Percentiles rank a stretch among this genome's conserved stretches.
Conservation (phyloP, 2,888 invertebrate genomes). For the Cephus pygmeus region DNA sequence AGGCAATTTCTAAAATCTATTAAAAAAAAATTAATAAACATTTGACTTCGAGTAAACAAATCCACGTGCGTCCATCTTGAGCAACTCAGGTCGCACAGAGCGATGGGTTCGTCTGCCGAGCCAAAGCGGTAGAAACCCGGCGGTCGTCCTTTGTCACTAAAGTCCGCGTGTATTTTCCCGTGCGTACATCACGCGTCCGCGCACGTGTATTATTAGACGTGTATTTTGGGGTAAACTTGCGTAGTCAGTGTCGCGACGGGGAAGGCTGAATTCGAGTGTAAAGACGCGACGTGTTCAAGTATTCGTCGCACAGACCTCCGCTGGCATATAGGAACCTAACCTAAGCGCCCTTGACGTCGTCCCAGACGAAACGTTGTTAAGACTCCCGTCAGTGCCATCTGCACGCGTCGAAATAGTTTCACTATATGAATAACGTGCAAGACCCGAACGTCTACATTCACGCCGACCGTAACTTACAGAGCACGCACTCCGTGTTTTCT, state of each 20-base stretch:
- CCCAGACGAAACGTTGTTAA: neutral
- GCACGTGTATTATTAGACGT: conserved; percentile 22
- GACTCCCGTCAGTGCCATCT: neutral
- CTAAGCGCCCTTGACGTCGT: neutral
- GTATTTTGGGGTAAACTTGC: conserved; percentile 18
- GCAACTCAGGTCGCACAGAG: neutral
- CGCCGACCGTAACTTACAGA: neutral
- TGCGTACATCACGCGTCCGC: neutral
- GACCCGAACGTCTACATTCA: neutral
- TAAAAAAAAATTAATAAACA: neutral
- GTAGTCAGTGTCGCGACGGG: neutral
- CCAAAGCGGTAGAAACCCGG: neutral
- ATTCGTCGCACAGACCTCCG: neutral
- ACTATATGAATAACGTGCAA: neutral
- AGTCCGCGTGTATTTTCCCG: neutral
- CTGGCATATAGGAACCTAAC: neutral
- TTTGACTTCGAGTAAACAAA: neutral
- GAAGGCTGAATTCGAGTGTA: neutral
- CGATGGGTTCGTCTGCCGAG: neutral
- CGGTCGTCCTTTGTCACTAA: neutral
- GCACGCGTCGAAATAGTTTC: neutral
- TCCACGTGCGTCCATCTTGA: neutral
- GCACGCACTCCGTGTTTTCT: neutral
- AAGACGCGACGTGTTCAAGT: neutral
- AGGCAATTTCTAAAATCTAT: neutral